Percentiles rank a stretch among this genome's conserved stretches.
Evolutionary conservation across 2,888 invertebrate genomes (phyloP).

Genomic region (Leptopilina myrica): DNA sequence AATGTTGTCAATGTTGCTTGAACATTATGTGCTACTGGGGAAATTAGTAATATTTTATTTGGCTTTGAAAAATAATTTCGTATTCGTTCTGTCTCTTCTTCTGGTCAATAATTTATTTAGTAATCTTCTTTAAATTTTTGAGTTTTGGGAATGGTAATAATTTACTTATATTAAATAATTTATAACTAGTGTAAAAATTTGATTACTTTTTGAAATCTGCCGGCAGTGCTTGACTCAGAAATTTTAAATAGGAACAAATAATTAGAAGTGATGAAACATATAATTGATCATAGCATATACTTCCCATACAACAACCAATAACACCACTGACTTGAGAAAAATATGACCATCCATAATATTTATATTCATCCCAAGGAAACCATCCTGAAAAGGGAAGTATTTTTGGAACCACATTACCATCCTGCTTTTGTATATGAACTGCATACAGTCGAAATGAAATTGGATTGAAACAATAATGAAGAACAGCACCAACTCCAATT

Average conservation of each 20-base stretch:
- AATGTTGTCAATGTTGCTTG: no score
- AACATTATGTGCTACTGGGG: no score
- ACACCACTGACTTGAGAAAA: conserved; percentile 1
- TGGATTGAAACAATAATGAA: conserved; percentile 23
- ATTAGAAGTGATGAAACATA: neutral
- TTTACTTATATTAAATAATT: no score
- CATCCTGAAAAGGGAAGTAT: conserved; percentile 19
- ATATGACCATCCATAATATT: conserved; percentile 27
- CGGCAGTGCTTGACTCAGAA: conserved; percentile 21
- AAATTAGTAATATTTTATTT: no score
- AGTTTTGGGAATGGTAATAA: no score
- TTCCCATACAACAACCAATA: conserved; percentile 22
- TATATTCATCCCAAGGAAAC: conserved; percentile 11
- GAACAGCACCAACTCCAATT: neutral
- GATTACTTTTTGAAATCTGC: neutral
- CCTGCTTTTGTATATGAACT: conserved; percentile 14
- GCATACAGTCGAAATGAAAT: conserved; percentile 4
- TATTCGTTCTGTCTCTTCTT: no score
- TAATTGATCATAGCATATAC: conserved; percentile 23
- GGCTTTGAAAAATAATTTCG: no score
- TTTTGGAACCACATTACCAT: neutral
- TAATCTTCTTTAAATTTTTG: no score
- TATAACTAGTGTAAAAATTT: no score
- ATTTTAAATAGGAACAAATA: conserved; percentile 7
- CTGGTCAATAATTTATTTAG: no score